phyloP scores from a whole-genome alignment of 2,888 invertebrate genomes.

The Prostheceraeus crozeri region DNA sequence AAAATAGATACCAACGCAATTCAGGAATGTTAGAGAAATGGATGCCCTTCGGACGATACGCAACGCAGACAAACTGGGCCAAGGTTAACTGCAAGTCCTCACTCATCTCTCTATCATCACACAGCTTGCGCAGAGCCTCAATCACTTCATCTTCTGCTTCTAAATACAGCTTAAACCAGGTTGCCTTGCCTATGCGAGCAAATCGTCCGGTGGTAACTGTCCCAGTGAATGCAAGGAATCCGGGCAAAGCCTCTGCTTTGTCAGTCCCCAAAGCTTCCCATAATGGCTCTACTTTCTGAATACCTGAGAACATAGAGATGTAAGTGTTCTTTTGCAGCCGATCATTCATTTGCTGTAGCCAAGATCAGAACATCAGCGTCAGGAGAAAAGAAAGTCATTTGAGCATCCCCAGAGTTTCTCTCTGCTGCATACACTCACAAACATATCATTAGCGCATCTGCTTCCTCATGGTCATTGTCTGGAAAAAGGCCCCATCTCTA shows the following conservation, averaged over 20 bases:
- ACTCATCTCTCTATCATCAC: not conserved
- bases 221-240: slow-evolving; percentile 29
- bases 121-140: not conserved
- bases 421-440: slow-evolving; percentile 12
- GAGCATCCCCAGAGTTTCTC: slow-evolving; percentile 23
- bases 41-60: slow-evolving; percentile 32
- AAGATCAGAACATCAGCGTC: slow-evolving; percentile 23
- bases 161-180: slow-evolving; percentile 33
- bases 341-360: slow-evolving; percentile 25
- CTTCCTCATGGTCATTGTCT: slow-evolving; percentile 30
- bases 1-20: slow-evolving; percentile 36
- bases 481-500: not conserved
- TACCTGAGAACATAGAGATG: slow-evolving; percentile 1
- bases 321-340: slow-evolving; percentile 7
- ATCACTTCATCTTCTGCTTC: not conserved
- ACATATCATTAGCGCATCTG: slow-evolving; percentile 18
- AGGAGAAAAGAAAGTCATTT: slow-evolving; percentile 21
- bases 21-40: slow-evolving; percentile 27
- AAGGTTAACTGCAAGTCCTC: not conserved
- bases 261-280: slow-evolving; percentile 11
- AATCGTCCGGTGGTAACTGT: slow-evolving; percentile 35
- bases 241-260: slow-evolving; percentile 22
- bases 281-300: not conserved
- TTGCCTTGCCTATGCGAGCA: slow-evolving; percentile 36
- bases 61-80: slow-evolving; percentile 29